phyloP scores from a whole-genome alignment of 2,113 vertebrate species.

The Myotis davidii region DNA sequence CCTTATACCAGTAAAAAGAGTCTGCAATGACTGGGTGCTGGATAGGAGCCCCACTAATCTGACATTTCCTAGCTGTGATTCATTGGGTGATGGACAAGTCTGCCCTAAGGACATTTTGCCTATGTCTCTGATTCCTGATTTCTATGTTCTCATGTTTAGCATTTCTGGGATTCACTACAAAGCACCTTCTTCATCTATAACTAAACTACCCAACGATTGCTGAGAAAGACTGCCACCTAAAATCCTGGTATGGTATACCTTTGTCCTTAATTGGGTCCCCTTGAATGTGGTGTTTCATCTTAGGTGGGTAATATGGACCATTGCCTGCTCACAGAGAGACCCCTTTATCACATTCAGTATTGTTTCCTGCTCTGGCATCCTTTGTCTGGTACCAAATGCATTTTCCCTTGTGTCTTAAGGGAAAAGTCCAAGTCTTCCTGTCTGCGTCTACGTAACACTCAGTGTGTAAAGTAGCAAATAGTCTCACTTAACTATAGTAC shows the following conservation, averaged over 20 bases:
- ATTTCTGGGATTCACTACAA: background rate
- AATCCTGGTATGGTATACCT: background rate
- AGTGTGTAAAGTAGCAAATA: background rate
- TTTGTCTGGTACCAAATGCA: background rate
- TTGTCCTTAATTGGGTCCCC: background rate
- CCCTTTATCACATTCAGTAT: background rate
- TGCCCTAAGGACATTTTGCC: background rate
- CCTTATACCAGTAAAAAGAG: background rate
- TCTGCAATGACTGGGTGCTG: background rate
- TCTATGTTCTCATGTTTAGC: background rate
- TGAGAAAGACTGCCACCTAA: background rate
- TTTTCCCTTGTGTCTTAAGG: background rate
- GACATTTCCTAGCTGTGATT: background rate
- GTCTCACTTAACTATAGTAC: background rate
- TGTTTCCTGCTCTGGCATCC: background rate
- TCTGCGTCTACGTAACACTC: background rate
- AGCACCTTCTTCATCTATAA: background rate
- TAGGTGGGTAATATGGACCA: background rate
- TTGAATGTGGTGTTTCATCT: background rate
- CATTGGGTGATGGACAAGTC: background rate
- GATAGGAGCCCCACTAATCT: background rate
- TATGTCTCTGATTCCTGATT: background rate
- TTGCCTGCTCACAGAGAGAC: background rate
- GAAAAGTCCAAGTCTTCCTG: background rate
- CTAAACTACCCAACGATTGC: background rate